Evolutionary conservation across 2,888 invertebrate species (phyloP).

Genomic region (Philereme vetulata): DNA sequence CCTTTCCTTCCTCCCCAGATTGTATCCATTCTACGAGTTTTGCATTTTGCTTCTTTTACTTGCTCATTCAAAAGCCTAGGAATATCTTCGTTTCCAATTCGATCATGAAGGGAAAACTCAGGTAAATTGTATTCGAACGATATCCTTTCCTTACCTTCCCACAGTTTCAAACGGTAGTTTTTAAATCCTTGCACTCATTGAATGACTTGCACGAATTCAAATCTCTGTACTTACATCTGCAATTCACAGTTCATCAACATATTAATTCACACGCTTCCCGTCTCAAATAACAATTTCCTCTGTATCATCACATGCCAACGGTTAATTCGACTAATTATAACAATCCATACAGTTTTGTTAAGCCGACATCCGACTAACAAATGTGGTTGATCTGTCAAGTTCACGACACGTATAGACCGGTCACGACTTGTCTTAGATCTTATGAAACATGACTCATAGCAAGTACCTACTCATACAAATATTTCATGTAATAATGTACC

Average conservation of each 20-base stretch:
- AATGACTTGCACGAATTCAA: conserved; percentile 13
- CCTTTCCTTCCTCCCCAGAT: no score
- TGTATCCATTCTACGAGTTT: not conserved
- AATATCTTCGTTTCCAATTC: not conserved
- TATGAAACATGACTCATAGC: conserved; percentile 58
- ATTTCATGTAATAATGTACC: conserved; percentile 15
- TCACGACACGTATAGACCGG: conserved; percentile 71
- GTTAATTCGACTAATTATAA: conserved; percentile 66
- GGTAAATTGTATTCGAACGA: not conserved
- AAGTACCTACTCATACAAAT: conserved; percentile 27
- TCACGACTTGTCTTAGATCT: conserved; percentile 73
- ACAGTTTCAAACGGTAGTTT: not conserved
- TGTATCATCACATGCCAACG: conserved; percentile 54
- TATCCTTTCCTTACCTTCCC: not conserved
- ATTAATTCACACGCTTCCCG: conserved; percentile 49
- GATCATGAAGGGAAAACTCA: no score
- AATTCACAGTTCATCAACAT: conserved; percentile 36
- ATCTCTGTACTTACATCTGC: conserved; percentile 35
- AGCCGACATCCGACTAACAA: conserved; percentile 61
- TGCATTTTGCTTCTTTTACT: not conserved
- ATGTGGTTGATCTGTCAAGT: conserved; percentile 72
- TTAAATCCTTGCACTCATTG: not conserved
- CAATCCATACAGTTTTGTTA: conserved; percentile 63
- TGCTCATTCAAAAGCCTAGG: not conserved
- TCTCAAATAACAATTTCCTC: conserved; percentile 40